Conservation (phyloP, 2,888 invertebrate genomes). For the Ectemnius lituratus region DNA sequence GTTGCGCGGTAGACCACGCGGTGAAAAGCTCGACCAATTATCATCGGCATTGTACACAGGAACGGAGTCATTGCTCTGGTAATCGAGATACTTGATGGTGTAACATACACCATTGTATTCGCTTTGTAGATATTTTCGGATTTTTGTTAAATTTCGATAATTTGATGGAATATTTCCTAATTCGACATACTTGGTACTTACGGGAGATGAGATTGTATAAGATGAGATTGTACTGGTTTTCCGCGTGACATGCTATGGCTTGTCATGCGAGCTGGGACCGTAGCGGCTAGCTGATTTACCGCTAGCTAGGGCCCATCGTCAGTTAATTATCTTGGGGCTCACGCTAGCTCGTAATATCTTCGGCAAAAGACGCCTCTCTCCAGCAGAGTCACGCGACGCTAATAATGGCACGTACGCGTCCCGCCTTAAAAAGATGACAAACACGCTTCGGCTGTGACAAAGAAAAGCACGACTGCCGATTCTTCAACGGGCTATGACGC, state of each 20-base stretch:
- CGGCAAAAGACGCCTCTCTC: slow-evolving; percentile 9
- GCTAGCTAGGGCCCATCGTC: neutral
- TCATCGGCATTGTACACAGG: neutral
- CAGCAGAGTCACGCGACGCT: slow-evolving; percentile 32
- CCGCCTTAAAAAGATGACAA: neutral
- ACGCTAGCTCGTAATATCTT: slow-evolving; percentile 26
- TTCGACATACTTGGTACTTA: no score
- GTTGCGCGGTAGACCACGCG: slow-evolving; percentile 26
- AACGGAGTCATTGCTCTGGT: no score
- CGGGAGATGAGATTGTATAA: no score
- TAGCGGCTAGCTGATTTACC: slow-evolving; percentile 8
- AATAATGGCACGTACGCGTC: slow-evolving; percentile 38
- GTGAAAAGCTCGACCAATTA: slow-evolving; percentile 14
- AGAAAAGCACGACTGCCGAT: no score
- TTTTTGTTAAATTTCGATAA: no score
- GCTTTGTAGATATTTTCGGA: no score
- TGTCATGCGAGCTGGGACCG: slow-evolving; percentile 9
- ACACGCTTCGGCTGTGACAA: neutral
- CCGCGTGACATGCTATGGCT: slow-evolving; percentile 38
- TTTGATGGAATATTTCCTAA: no score
- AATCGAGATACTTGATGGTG: no score
- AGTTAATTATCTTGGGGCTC: slow-evolving; percentile 41
- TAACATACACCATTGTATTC: no score
- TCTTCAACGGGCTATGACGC: no score
- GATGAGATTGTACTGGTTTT: slow-evolving; percentile 5